Evolutionary conservation across 2,888 invertebrate genomes (phyloP), one percentile per base, ranked within the genome.

Genomic region (Cephalotes varians): DNA sequence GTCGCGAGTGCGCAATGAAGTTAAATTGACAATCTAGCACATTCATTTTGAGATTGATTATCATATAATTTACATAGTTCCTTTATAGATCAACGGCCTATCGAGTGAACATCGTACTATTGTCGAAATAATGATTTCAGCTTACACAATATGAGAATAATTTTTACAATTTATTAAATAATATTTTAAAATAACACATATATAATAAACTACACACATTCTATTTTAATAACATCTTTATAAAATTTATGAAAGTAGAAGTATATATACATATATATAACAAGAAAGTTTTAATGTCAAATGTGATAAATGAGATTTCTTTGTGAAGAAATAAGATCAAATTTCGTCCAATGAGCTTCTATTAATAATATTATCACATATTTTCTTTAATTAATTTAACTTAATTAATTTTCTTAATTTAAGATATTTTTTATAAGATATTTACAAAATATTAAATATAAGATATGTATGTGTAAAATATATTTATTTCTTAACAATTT

Each of bases 11-110:
- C 49, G 49, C 56, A 58, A 37, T 54, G 21, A 65, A 82, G 62
- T 84, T 86, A 72, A 82, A 86, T 87, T 79, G 77, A 79, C 69
- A 69, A 79, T 34, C 56, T 79, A 69, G 56, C 69, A 34, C 44
- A 58, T 69, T 69, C 25, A 69, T 79, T 69, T 69, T 10, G 69
- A 69, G 77, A 69, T 69, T 79, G 77, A 69, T 79, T 81, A 81
- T 40, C 49, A 72, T 58, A 34, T 62, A 81, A 74, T 81, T 73
- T 62, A 58, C 49, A 60, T 49, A 44, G 25, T 51, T 74, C 18
- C 73, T 62, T 73, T 51, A 18, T 18, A 58, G 37, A 62, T 74
- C 69, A 69, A n/a, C 54, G 12, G 12, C 15, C 44, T 69, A 56
- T 7, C 12, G 7, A 51, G 21, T 31, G 5, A 18, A 74, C 5